Evolutionary conservation across 92 coral and sea anemone genomes (phyloP).

Genomic region (Bergia sp.): DNA sequence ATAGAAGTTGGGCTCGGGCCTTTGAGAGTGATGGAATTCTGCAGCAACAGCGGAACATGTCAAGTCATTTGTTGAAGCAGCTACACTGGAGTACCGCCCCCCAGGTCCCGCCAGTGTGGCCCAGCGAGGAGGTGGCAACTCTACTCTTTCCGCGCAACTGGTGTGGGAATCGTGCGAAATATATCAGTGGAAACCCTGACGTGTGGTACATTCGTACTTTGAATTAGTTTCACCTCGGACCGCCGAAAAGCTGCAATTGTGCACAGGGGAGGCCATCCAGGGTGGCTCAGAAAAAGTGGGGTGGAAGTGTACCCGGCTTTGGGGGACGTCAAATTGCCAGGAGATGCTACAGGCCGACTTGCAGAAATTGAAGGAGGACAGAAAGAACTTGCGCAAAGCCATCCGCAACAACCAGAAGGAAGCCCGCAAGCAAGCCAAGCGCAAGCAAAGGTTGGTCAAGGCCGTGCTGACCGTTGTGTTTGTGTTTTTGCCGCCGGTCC

Average conservation of each 20-base stretch:
- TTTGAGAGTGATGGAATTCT: slow-evolving; percentile 13
- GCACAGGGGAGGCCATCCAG: too few relatives aligned
- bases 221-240: too few relatives aligned
- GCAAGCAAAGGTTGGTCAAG: slow-evolving; percentile 15
- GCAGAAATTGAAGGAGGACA: too few relatives aligned
- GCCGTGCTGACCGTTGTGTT: slow-evolving; percentile 17
- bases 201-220: too few relatives aligned
- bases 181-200: too few relatives aligned
- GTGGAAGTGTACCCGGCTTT: too few relatives aligned
- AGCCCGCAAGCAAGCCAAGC: slow-evolving; percentile 17
- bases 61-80: slow-evolving; percentile 14
- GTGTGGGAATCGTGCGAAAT: too few relatives aligned
- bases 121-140: not conserved
- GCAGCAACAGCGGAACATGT: slow-evolving; percentile 16
- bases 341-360: too few relatives aligned
- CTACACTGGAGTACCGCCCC: slow-evolving; percentile 17
- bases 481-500: slow-evolving; percentile 17
- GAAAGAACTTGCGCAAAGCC: slow-evolving; percentile 10
- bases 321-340: too few relatives aligned
- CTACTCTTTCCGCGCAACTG: too few relatives aligned
- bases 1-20: slow-evolving; percentile 14
- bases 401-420: slow-evolving; percentile 15
- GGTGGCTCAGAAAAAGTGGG: too few relatives aligned
- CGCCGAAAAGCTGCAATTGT: too few relatives aligned
- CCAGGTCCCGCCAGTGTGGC: slow-evolving; percentile 19